A percentile compares a stretch with the other conserved stretches of the same genome.
Evolutionary conservation across 2,888 invertebrate species (phyloP).

Genomic region (Bellardia pandia): DNA sequence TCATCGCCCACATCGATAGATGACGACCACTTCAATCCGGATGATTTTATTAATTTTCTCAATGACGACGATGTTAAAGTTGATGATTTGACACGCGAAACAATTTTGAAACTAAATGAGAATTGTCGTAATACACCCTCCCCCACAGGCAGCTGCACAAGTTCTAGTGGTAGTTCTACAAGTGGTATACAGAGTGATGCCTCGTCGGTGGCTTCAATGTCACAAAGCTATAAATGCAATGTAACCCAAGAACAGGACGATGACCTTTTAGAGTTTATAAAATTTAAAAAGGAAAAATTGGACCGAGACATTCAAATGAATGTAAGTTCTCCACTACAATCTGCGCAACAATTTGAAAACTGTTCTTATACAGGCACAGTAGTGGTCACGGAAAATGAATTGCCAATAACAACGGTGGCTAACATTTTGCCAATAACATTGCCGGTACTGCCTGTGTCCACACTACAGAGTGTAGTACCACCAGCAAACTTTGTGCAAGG

Average conservation of each 20-base stretch:
- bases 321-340: constrained; percentile 13
- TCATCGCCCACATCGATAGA: constrained; percentile 73
- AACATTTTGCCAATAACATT: constrained; percentile 66
- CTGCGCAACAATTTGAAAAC: constrained; percentile 10
- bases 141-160: constrained; percentile 79
- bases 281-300: constrained; percentile 62
- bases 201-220: constrained; percentile 75
- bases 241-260: constrained; percentile 44
- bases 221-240: constrained; percentile 37
- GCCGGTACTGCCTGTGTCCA: constrained; percentile 68
- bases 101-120: constrained; percentile 68
- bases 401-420: background rate
- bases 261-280: constrained; percentile 67
- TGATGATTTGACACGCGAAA: constrained; percentile 75
- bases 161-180: constrained; percentile 79
- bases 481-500: constrained; percentile 76
- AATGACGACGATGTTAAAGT: constrained; percentile 77
- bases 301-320: background rate
- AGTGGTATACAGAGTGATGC: constrained; percentile 80
- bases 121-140: constrained; percentile 80
- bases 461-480: constrained; percentile 59
- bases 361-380: background rate
- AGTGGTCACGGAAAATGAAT: constrained; percentile 11
- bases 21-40: constrained; percentile 78
- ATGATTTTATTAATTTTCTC: constrained; percentile 80